Evolutionary conservation across 1,140 invertebrate species (phyloP), one percentile per base, ranked within the genome.

Genomic region (Araneus ventricosus): DNA sequence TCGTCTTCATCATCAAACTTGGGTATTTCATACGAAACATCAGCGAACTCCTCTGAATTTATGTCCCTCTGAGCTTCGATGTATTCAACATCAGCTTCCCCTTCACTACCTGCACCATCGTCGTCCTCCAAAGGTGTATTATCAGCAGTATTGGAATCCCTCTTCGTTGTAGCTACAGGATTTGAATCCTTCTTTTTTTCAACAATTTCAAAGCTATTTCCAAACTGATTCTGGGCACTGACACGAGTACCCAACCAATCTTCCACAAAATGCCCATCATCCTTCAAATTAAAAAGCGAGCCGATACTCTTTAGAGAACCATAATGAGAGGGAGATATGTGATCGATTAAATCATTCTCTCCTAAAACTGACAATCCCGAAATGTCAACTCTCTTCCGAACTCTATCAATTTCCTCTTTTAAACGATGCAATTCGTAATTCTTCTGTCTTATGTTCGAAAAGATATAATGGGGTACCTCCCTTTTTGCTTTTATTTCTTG

Each of bases 81-180:
- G 75, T 61, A 93, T 41, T 93, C 92, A 61, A 93, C 52, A 88
- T 93, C 92, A 24, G 10, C 86, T 70, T 92, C 91, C 6, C 27
- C 82, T 57, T 87, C 91, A 34, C 80, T 85, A 61, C 41, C 34
- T 37, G 34, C 63, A 41, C 88, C 75, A 37, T 57, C 63, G n/a
- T 17, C 45, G 3, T 7, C 63, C 8, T 4, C 27, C 17, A 22
- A 27, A 87, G 17, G 2, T 17, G 24, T 6, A 10, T 45, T 84
- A 22, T 27, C 82, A 17, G 1, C 39, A 80, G 27, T 24, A 30
- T 30, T n/a, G 37, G 70, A 30, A 5, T 37, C 20, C 20, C 20
- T 37, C 7, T 10, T 1, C 20, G 3, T 27, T 17, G 17, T 14
- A 75, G 0, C 10, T 20, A 6, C 4, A n/a, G 8, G 37, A 3